A percentile compares a stretch with the other conserved stretches of the same genome.
Conservation (phyloP, 2,888 invertebrate species). For the Germaria angustata region DNA sequence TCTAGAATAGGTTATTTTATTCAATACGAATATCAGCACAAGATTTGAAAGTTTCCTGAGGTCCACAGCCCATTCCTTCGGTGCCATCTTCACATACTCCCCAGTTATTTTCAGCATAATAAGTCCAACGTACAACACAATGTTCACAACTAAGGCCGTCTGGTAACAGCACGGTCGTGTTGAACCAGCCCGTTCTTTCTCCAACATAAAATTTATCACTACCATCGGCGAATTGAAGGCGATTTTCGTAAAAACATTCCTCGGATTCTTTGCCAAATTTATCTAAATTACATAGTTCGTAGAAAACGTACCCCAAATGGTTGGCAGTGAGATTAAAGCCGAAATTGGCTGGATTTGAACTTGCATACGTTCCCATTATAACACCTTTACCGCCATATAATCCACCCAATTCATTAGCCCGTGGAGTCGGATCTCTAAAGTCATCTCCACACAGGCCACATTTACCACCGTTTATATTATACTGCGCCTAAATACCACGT, state of each 20-base stretch:
- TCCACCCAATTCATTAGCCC: not conserved
- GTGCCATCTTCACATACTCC: not conserved
- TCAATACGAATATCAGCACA: slow-evolving; percentile 5
- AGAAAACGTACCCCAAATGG: not conserved
- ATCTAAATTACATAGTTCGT: not conserved
- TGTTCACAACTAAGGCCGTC: not conserved
- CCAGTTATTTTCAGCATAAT: not conserved
- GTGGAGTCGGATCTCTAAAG: not conserved
- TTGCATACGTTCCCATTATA: not conserved
- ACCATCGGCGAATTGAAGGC: not conserved
- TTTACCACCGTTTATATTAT: not conserved
- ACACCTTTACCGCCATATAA: not conserved
- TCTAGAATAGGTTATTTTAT: not conserved
- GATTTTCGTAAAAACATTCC: not conserved
- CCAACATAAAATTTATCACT: not conserved
- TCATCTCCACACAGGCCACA: not conserved
- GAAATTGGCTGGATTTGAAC: accelerated
- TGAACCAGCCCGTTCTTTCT: not conserved
- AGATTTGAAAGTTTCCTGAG: not conserved
- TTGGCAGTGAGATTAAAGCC: not conserved
- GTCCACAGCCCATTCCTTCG: not conserved
- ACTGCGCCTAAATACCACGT: not conserved
- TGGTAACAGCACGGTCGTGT: not conserved
- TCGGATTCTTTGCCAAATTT: not conserved
- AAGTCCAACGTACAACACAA: not conserved